Evolutionary conservation across 2,113 vertebrate species (phyloP), one percentile per base, ranked within the genome.

Genomic region (Pelmatolapia mariae): DNA sequence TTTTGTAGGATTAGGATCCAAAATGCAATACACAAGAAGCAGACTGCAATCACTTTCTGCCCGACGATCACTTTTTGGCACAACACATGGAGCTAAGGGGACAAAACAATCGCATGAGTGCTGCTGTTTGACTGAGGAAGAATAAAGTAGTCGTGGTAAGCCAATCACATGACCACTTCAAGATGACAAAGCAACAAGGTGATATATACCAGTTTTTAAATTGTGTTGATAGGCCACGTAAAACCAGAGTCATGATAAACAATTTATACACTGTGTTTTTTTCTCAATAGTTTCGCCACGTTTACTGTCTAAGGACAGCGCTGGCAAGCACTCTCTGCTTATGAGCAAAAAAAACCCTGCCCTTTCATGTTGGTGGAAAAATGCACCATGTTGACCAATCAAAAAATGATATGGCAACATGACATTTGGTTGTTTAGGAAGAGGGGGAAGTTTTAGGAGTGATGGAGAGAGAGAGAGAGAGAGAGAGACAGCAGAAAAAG

Each of bases 231-330:
- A n/a, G 19, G 9, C 50, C 19, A 1, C 5, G 2, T n/a, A 52
- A 52, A 5, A 52, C 50, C 50, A 52, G 8, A 52, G 1, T n/a
- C 50, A n/a, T n/a, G 18, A 52, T 52, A n/a, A 52, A 52, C 18
- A 10, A n/a, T 52, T 0, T 52, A 52, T 52, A 5, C 4, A 0
- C 8, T 0, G 43, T 1, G 16, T 3, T 19, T 52, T 18, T 52
- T 52, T 8, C 50, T n/a, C 1, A 19, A 52, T 5, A 5, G 0
- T 52, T 52, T 52, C 0, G 1, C 0, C 50, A 52, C 8, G 0
- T 52, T 52, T 52, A 52, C 0, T 0, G 18, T 19, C 4, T 50
- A 50, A 50, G 8, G 8, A 50, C 47, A 50, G 0, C 0, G 47
- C 47, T 47, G 19, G 47, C 4, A 0, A 50, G 2, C 16, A 19